Base-by-base conservation (phyloP, 2,113 vertebrate genomes). In the Pterocles orientalis region DNA sequence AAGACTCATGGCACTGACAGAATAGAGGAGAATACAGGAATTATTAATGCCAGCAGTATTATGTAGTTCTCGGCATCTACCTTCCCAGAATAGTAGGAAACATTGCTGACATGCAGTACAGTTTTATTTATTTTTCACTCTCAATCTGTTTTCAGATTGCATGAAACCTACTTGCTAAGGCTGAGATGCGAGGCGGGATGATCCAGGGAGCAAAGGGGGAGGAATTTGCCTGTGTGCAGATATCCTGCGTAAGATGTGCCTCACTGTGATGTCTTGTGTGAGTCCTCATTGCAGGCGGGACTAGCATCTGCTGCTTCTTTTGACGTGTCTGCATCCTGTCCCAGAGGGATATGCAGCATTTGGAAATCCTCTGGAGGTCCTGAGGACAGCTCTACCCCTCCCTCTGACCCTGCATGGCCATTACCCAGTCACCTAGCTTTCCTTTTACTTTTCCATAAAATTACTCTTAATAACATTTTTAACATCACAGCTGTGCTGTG, bases 51-150 rank as follows among this genome's bases (percentile, higher is more conserved):
- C 92, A 96, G 57, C 82, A 86, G 88, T 57, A 81, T 80, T 91
- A 78, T 68, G 75, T 71, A 91, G 88, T 60, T 56, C 76, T 95
- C 86, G 70, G 62, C 83, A 82, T n/a, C 28, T 91, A 19, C 54
- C 83, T 88, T 85, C 73, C 1, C 21, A 82, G 88, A 88, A 88
- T 88, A 83, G 68, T 18, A 82, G 75, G 72, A 96, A 95, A 77
- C 64, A 73, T 73, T 73, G 69, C 81, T 94, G 70, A 90, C 94
- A 88, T 1, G 14, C 47, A 78, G 54, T 45, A 85, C 10, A 57
- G 71, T 77, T 96, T 95, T 92, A 92, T 94, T 95, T 95, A 85
- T 82, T 95, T 91, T 94, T 76, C 84, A 73, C 73, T 65, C 45
- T 91, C 72, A 92, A 26, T 69, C 84, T 75, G 60, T 60, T 93